Evolutionary conservation across 1,140 invertebrate genomes (phyloP).

Genomic region (Cyrtorhinus lividipennis): DNA sequence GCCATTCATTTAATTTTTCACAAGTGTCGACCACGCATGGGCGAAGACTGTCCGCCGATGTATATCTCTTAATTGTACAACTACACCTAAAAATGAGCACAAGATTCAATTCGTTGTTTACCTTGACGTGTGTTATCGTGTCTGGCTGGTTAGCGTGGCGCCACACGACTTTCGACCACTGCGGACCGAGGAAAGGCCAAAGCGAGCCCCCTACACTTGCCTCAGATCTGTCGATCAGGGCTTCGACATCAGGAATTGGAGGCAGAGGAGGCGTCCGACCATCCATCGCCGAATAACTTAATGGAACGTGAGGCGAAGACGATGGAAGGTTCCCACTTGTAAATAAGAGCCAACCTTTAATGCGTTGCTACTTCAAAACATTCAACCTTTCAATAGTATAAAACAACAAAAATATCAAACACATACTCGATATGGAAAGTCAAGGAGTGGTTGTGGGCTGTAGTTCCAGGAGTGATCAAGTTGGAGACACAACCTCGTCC

Average conservation of each 20-base stretch:
- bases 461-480: slow-evolving; percentile 45
- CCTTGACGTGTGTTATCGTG: slow-evolving; percentile 39
- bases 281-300: slow-evolving; percentile 44
- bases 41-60: too few relatives aligned
- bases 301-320: slow-evolving; percentile 42
- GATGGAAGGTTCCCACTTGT: slow-evolving; percentile 32
- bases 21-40: too few relatives aligned
- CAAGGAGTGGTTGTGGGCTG: slow-evolving; percentile 45
- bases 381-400: neutral
- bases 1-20: too few relatives aligned
- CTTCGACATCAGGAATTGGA: slow-evolving; percentile 30
- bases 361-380: too few relatives aligned
- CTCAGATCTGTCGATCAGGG: slow-evolving; percentile 33
- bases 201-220: slow-evolving; percentile 28
- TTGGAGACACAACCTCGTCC: slow-evolving; percentile 45
- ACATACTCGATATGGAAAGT: slow-evolving; percentile 42
- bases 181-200: slow-evolving; percentile 43
- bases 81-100: too few relatives aligned
- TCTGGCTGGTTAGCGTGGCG: slow-evolving; percentile 36
- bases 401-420: neutral
- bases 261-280: slow-evolving; percentile 13
- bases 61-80: too few relatives aligned
- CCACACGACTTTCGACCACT: slow-evolving; percentile 34
- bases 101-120: too few relatives aligned
- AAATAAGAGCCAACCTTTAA: too few relatives aligned